A percentile compares a stretch with the other conserved stretches of the same genome.
These are phyloP conservation scores for Potorous gilbertii DNA, from an alignment of 2,797 vertebrate species.

Conservation along the genomic window DNA sequence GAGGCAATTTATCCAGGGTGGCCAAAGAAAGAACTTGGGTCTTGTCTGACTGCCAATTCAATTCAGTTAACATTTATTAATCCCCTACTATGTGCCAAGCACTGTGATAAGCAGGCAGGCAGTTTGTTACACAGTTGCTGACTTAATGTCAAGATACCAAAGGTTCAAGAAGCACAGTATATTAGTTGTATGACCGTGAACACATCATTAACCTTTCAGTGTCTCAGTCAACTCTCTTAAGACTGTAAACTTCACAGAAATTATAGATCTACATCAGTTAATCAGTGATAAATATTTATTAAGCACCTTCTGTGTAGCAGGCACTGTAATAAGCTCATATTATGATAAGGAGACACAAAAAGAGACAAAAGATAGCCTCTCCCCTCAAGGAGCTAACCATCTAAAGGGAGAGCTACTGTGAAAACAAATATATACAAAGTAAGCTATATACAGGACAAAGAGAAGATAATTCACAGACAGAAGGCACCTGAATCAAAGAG, in stretches of 20 bases:
- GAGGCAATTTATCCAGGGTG: slow-evolving; percentile 3
- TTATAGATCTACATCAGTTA: not conserved
- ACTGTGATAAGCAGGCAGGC: not conserved
- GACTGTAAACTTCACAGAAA: not conserved
- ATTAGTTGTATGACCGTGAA: not conserved
- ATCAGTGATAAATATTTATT: not conserved
- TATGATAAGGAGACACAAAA: not conserved
- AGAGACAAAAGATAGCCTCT: not conserved
- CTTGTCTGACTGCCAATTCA: not conserved
- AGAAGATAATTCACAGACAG: not conserved
- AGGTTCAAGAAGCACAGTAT: not conserved
- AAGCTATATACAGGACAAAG: not conserved
- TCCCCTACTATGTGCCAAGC: not conserved
- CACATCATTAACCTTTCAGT: not conserved
- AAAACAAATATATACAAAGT: not conserved
- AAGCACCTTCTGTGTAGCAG: not conserved
- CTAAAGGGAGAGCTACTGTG: not conserved
- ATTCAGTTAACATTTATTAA: not conserved
- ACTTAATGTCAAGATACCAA: not conserved
- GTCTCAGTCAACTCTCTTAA: not conserved
- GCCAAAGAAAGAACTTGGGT: not conserved
- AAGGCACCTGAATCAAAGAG: not conserved
- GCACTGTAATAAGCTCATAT: not conserved
- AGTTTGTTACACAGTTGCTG: not conserved
- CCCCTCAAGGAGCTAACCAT: not conserved